Percentiles rank a stretch among this genome's conserved stretches.
phyloP scores from a whole-genome alignment of 2,113 vertebrate genomes.

The Poeciliopsis retropinna region DNA sequence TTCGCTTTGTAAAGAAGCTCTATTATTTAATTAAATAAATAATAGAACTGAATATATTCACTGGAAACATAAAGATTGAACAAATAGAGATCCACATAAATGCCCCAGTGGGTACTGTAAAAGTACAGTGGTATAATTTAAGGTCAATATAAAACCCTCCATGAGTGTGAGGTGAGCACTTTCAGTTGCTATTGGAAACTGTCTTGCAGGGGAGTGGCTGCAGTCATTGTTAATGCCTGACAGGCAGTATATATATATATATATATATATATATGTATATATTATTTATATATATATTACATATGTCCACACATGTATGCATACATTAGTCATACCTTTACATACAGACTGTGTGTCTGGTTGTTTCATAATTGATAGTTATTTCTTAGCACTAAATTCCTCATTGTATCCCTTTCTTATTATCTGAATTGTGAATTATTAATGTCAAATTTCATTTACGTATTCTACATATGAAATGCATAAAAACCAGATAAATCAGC shows the following conservation, averaged over 20 bases:
- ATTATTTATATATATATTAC: background rate
- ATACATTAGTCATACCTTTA: background rate
- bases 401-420: background rate
- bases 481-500: too few species aligned
- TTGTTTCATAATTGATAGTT: background rate
- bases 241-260: too few species aligned
- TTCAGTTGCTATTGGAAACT: slow-evolving; percentile 74
- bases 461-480: background rate
- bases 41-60: slow-evolving; percentile 3
- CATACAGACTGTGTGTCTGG: background rate
- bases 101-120: slow-evolving; percentile 31
- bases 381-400: background rate
- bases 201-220: slow-evolving; percentile 43
- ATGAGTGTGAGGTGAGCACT: slow-evolving; percentile 1
- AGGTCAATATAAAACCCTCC: slow-evolving; percentile 20
- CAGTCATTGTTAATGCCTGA: background rate
- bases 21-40: background rate
- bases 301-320: background rate
- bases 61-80: slow-evolving; percentile 25
- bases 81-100: slow-evolving; percentile 25
- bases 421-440: background rate
- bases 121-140: slow-evolving; percentile 40
- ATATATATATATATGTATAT: too few species aligned
- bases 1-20: background rate
- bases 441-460: background rate